Conservation (phyloP, 2,113 vertebrate genomes). For the Boleophthalmus pectinirostris region DNA sequence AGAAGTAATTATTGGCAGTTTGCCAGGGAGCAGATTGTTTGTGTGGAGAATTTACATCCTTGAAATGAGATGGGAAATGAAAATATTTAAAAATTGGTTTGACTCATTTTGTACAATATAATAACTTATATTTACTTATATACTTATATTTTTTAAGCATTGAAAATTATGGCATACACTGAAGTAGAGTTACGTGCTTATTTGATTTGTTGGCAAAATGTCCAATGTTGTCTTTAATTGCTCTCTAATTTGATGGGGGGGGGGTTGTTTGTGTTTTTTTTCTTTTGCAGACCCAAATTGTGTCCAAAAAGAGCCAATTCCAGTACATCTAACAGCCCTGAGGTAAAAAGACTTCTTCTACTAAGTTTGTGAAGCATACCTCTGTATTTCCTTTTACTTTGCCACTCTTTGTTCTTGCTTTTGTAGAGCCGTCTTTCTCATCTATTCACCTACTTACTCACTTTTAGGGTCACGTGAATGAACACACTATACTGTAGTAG, state of each 20-base stretch:
- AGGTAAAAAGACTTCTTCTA: slow-evolving; percentile 66
- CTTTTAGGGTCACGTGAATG: slow-evolving; percentile 13
- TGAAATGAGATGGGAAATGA: neutral
- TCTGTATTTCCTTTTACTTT: slow-evolving; percentile 39
- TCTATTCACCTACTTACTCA: slow-evolving; percentile 1
- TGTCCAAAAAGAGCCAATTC: slow-evolving; percentile 74
- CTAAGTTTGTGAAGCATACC: slow-evolving; percentile 37
- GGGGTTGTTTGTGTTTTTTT: neutral
- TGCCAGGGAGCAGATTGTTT: neutral
- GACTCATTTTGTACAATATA: neutral
- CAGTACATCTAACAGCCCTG: slow-evolving; percentile 71
- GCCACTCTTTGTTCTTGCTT: slow-evolving; percentile 4
- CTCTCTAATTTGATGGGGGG: slow-evolving; percentile 38
- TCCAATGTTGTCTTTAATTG: slow-evolving; percentile 41
- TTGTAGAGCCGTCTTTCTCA: neutral
- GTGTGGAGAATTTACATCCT: no score
- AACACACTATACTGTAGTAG: neutral
- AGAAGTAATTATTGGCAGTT: neutral
- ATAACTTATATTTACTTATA: no score
- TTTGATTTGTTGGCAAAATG: slow-evolving; percentile 8
- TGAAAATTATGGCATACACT: no score
- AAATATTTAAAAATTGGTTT: neutral
- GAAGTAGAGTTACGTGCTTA: no score
- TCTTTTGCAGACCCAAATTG: slow-evolving; percentile 78
- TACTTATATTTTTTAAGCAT: no score